Evolutionary conservation across 2,888 invertebrate species (phyloP).

Genomic region (Ectemnius lituratus): DNA sequence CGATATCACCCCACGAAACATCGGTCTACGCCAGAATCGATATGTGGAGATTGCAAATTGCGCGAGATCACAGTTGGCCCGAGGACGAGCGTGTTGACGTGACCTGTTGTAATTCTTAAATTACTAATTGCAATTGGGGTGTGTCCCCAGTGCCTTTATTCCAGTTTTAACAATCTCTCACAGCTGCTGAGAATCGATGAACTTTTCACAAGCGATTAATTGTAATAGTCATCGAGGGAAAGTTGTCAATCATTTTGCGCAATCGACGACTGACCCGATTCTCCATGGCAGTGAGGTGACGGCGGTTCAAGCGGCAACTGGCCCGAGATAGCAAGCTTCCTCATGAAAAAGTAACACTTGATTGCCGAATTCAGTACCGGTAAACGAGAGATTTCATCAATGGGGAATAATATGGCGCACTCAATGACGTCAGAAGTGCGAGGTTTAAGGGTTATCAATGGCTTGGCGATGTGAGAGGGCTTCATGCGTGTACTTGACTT

Average conservation of each 20-base stretch:
- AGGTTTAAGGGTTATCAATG: slow-evolving; percentile 29
- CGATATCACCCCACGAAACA: neutral
- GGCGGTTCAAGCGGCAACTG: no score
- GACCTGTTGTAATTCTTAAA: neutral
- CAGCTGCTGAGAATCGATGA: no score
- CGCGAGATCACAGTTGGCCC: slow-evolving; percentile 8
- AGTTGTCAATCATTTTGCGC: no score
- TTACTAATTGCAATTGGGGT: no score
- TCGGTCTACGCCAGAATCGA: slow-evolving; percentile 26
- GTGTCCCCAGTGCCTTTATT: no score
- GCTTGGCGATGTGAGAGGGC: slow-evolving; percentile 21
- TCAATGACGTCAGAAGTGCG: slow-evolving; percentile 51
- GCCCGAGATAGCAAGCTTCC: no score
- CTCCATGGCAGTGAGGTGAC: no score
- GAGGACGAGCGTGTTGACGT: slow-evolving; percentile 20
- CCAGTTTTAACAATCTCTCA: no score
- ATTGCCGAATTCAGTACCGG: no score
- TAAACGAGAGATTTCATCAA: slow-evolving; percentile 34
- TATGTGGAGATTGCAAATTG: slow-evolving; percentile 34
- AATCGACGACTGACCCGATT: neutral
- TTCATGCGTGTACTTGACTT: neutral
- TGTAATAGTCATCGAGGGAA: no score
- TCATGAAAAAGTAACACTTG: no score
- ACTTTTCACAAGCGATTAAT: no score
- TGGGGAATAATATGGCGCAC: slow-evolving; percentile 57